Base-by-base conservation (phyloP, 92 coral and sea anemone species). In the Nematostella vectensis region DNA sequence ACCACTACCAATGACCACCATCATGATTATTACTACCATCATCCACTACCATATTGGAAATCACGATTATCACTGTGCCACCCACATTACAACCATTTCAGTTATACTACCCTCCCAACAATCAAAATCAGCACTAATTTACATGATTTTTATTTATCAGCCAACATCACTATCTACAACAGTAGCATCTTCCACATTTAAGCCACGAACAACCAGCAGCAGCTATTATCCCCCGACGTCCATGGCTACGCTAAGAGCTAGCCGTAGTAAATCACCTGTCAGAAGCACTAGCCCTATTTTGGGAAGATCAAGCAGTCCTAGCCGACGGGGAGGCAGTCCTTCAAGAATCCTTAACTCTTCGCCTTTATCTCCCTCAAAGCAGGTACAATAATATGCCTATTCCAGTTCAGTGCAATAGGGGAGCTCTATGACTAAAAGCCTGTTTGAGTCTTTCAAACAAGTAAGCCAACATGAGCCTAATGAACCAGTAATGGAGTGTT, bases 201-300 rank as follows among this genome's bases (percentile, higher is more conserved):
- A 83, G 48, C 75, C 93, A 17, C 76, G 87, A 55, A 47, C 93
- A 18, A 75, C 63, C 21, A 77, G 58, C 52, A 49, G 74, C 51
- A 75, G 67, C 10, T 78, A 71, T 27, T 67, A 70, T 27, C 47
- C 69, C 30, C 48, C 70, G 18, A 44, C 94, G 47, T 71, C 78
- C 13, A 72, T 71, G 20, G 48, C 80, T 15, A 68, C 85, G 16
- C 39, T 64, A 0, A 64, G 83, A 52, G 24, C 72, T 29, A 49
- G 79, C 21, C 81, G 88, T 39, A 83, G 88, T 50, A 84, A 85
- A 27, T 80, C 95, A 38, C 95, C 95, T 1, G 22, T 72, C 3
- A 83, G 78, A 12, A 85, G 68, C 54, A 76, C 88, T 23, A 85
- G 95, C 22, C 95, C 94, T 11, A 67, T 55, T 11, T 70, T 65